These are phyloP conservation scores for Drosophila melanosoma DNA, from an alignment of 2,888 invertebrate species.

Conservation along the genomic window DNA sequence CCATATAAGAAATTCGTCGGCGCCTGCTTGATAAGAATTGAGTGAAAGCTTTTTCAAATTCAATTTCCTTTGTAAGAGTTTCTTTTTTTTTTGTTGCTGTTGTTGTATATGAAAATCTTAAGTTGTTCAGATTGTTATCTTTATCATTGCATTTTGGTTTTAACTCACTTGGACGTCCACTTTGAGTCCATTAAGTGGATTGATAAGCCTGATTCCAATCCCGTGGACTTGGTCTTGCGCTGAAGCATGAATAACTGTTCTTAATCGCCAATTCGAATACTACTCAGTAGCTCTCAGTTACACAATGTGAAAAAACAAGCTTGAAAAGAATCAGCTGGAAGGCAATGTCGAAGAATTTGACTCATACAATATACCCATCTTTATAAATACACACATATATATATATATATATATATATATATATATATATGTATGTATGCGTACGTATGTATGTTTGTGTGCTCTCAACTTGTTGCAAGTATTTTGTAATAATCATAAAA, in stretches of 20 bases:
- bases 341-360: constrained; percentile 15
- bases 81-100: background rate
- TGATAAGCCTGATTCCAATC: constrained; percentile 61
- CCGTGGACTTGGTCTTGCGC: constrained; percentile 33
- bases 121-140: constrained; percentile 44
- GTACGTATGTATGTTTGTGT: background rate
- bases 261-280: constrained; percentile 36
- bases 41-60: constrained; percentile 1
- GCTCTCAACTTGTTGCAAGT: constrained; percentile 3
- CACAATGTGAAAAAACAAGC: constrained; percentile 12
- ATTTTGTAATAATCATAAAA: constrained; percentile 36
- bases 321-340: background rate
- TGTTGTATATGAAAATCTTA: constrained; percentile 6
- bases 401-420: background rate
- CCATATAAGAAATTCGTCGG: constrained; percentile 12
- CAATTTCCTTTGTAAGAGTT: constrained; percentile 16
- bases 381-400: background rate
- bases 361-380: background rate
- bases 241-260: constrained; percentile 26
- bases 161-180: constrained; percentile 22
- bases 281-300: constrained; percentile 24
- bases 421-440: background rate
- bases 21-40: constrained; percentile 34
- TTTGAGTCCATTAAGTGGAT: constrained; percentile 43
- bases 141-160: constrained; percentile 28